Evolutionary conservation across 2,888 invertebrate species (phyloP), one percentile per base, ranked within the genome.

Genomic region (Coronaproctus castanopsis): DNA sequence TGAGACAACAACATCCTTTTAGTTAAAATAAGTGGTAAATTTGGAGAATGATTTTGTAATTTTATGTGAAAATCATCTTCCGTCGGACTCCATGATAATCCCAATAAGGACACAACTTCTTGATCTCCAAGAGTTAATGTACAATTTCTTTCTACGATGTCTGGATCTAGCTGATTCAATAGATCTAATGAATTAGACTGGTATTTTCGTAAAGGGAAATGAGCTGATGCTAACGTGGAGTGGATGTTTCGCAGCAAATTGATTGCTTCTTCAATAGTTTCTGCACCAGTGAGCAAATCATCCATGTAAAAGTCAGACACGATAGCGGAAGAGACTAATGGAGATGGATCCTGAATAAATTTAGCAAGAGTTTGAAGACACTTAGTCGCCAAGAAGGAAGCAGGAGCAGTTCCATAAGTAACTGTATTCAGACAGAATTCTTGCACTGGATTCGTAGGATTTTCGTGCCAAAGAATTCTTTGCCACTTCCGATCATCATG

Each of bases 381-480:
- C 52, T 68, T 52, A 2, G 63, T 67, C 1, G 69, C 67, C 19
- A 69, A 50, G 63, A 61, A 70, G n/a, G 69, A 65, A 5, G 67
- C 67, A 10, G 65, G 61, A 21, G 67, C 63, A 1, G 67, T 67
- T 1, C 70, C 71, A 58, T 71, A 71, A 1, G 69, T 70, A 2
- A 71, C 65, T 2, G 68, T 69, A 57, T 66, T 68, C 18, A 70
- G 62, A 3, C 59, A 50, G 21, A 64, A 65, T 18, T 48, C 59
- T 2, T 49, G 18, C 19, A 61, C 5, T 1, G 57, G 59, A 2
- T 53, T 20, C 18, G 8, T 36, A 5, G 62, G 60, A 53, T 64
- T 24, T 5, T 64, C 58, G 24, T 69, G 55, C 71, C 71, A 72
- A 2, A 72, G 53, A 10, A 73, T 71, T 8, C 66, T 60, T 56